These are phyloP conservation scores for Sceloporus tristichus DNA, from an alignment of 2,113 vertebrate genomes.

Conservation along the genomic window DNA sequence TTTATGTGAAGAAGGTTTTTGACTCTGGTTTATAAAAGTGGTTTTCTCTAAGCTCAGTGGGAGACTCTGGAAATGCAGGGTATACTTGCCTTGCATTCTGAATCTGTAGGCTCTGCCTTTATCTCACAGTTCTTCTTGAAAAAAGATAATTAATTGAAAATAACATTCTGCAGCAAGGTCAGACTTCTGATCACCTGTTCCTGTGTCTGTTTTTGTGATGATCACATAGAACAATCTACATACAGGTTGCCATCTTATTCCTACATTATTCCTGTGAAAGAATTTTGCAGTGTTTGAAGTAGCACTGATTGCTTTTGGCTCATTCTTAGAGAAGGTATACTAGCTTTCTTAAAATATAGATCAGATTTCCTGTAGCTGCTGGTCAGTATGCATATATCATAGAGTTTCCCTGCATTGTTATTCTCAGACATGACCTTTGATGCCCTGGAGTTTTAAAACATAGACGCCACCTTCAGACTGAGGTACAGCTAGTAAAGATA, in stretches of 20 bases:
- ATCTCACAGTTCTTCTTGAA: not conserved
- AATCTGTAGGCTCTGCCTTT: not conserved
- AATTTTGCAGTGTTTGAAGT: not conserved
- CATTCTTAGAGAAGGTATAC: not conserved
- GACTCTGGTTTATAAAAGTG: too few species aligned
- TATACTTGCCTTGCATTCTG: not conserved
- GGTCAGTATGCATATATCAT: too few species aligned
- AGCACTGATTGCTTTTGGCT: not conserved
- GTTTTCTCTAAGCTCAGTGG: not conserved
- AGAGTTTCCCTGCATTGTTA: accelerated
- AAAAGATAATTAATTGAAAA: not conserved
- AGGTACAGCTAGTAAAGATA: not conserved
- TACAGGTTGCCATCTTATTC: too few species aligned
- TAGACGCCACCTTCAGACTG: not conserved
- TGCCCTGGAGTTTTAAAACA: not conserved
- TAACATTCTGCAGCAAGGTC: not conserved
- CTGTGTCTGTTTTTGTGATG: not conserved
- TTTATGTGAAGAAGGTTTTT: too few species aligned
- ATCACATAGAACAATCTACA: not conserved
- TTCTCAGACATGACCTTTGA: not conserved
- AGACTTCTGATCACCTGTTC: not conserved
- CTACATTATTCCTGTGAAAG: not conserved
- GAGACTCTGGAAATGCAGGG: not conserved
- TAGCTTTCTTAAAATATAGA: not conserved
- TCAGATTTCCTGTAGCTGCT: accelerated